Conservation (phyloP, 1,140 invertebrate genomes). For the Mylabris phalerata region DNA sequence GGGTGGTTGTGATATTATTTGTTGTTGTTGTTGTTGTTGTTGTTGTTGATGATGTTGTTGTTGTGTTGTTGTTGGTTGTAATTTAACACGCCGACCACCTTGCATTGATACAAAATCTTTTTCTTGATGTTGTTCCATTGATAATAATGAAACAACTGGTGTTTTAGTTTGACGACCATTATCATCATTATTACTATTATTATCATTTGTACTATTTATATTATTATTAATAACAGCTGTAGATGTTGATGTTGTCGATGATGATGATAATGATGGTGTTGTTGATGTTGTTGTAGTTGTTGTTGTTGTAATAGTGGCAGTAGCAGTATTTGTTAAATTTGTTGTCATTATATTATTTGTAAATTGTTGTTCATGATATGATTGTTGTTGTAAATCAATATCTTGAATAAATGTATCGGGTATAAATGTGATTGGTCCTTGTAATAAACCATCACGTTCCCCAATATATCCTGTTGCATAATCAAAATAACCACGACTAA, state of each 20-base stretch:
- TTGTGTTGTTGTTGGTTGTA: background rate
- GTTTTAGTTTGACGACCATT: conserved; percentile 28
- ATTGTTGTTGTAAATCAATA: conserved; percentile 1
- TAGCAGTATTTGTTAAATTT: background rate
- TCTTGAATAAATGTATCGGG: background rate
- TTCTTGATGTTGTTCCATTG: conserved; percentile 37
- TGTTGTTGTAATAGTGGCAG: conserved; percentile 5
- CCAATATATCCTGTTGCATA: too few species aligned
- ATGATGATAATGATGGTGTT: background rate
- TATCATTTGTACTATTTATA: background rate
- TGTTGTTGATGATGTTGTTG: conserved; percentile 1
- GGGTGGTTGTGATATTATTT: background rate
- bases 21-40: too few species aligned
- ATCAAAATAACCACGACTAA: conserved; percentile 1
- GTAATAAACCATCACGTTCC: too few species aligned
- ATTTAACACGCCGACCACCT: conserved; percentile 30
- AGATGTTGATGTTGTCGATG: conserved; percentile 13
- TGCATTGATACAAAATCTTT: conserved; percentile 39
- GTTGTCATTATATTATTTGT: too few species aligned
- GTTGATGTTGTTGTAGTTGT: conserved; percentile 3
- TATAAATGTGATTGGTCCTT: too few species aligned
- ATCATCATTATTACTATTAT: conserved; percentile 4
- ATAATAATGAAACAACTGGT: conserved; percentile 38
- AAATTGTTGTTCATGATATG: background rate
- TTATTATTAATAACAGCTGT: background rate